Evolutionary conservation across 2,113 vertebrate genomes (phyloP).

Genomic region (Oxyruncus cristatus): DNA sequence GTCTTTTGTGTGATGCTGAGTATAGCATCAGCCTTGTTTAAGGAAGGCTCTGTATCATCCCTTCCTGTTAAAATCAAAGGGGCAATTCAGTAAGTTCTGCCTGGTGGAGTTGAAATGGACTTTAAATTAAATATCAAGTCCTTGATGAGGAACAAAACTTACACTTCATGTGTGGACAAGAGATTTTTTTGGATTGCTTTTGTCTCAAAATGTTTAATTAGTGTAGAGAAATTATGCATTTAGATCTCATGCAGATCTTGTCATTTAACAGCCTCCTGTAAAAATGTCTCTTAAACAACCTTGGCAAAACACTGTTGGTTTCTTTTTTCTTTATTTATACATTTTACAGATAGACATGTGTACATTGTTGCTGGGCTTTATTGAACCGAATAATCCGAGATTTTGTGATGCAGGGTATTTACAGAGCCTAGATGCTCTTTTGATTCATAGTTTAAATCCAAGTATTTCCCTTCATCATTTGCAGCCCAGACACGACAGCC

Average conservation of each 20-base stretch:
- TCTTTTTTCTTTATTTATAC: neutral
- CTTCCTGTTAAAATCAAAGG: constrained; percentile 26
- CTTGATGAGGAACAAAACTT: neutral
- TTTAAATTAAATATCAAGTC: neutral
- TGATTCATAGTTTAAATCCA: neutral
- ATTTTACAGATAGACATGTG: neutral
- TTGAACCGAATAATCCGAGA: neutral
- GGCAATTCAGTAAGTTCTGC: neutral
- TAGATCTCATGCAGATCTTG: neutral
- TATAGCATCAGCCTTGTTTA: constrained; percentile 37
- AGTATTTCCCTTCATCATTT: neutral
- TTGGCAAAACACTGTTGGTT: neutral
- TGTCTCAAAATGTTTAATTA: neutral
- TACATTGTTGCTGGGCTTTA: neutral
- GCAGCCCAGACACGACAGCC: neutral
- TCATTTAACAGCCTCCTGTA: neutral
- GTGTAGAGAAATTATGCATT: neutral
- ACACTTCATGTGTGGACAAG: neutral
- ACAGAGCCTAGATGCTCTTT: neutral
- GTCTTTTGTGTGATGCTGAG: constrained; percentile 26
- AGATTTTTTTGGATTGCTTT: neutral
- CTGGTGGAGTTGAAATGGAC: neutral
- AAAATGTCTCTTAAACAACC: neutral
- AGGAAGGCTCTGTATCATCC: neutral
- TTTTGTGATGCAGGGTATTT: neutral